Conservation (phyloP, 2,797 vertebrate species). For the Sarcophilus harrisii region DNA sequence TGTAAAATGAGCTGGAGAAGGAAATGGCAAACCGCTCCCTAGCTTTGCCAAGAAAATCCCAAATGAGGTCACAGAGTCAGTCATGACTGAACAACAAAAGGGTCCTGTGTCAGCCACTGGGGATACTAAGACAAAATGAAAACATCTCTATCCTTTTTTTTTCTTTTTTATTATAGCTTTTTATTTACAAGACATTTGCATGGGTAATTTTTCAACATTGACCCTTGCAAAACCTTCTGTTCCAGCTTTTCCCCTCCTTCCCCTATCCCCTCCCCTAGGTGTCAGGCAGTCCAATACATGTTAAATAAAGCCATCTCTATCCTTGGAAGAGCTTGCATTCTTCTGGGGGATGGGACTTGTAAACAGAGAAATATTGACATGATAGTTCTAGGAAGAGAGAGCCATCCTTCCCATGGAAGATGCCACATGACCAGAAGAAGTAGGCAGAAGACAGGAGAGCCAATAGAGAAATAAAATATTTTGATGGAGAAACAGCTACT, state of each 20-base stretch:
- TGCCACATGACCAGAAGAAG: background rate
- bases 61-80: background rate
- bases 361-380: background rate
- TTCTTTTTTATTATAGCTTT: no score
- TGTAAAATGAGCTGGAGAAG: background rate
- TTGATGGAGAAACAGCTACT: background rate
- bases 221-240: no score
- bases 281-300: no score
- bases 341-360: background rate
- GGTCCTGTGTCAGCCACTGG: background rate
- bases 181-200: no score
- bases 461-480: background rate
- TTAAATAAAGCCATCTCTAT: background rate
- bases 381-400: background rate
- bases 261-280: no score
- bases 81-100: background rate
- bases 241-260: no score
- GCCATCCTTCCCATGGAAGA: background rate
- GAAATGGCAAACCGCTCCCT: background rate
- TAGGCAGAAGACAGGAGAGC: background rate
- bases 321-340: background rate
- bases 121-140: background rate
- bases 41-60: background rate
- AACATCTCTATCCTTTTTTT: background rate
- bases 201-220: no score